Percentiles rank a stretch among this genome's conserved stretches.
These are phyloP conservation scores for Patagioenas fasciata DNA, from an alignment of 2,113 vertebrate genomes.

Conservation along the genomic window DNA sequence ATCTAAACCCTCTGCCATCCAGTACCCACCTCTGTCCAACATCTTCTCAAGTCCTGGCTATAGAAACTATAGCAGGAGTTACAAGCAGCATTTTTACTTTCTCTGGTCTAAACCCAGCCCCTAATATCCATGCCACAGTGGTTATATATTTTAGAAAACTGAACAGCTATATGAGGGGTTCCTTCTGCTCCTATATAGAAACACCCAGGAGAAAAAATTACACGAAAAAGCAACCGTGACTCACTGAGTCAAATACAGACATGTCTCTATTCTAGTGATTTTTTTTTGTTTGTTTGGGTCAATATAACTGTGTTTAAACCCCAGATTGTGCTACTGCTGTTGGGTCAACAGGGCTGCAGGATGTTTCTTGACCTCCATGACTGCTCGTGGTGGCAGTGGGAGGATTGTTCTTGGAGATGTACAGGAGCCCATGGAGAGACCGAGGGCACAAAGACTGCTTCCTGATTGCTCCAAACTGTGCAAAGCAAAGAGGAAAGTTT, in stretches of 20 bases:
- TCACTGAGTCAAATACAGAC: not conserved
- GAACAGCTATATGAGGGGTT: not conserved
- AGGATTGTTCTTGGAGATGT: rapidly evolving
- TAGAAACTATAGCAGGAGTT: not conserved
- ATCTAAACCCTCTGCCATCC: not conserved
- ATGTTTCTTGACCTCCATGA: rapidly evolving
- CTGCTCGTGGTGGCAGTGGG: rapidly evolving
- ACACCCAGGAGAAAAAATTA: not conserved
- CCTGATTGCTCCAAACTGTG: not conserved
- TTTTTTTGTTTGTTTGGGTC: not conserved
- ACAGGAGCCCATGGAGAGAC: not conserved
- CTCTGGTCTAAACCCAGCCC: not conserved
- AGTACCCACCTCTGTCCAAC: not conserved
- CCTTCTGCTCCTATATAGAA: not conserved
- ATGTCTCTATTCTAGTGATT: not conserved
- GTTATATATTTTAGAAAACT: not conserved
- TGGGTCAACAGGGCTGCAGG: not conserved
- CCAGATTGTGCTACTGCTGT: not conserved
- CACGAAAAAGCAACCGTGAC: not conserved
- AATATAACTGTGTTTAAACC: not conserved
- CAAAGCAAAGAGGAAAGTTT: not conserved
- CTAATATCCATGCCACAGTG: not conserved
- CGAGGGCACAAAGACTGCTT: not conserved
- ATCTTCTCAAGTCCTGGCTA: not conserved
- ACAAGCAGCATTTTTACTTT: not conserved